A percentile compares a stretch with the other conserved stretches of the same genome.
Conservation (phyloP, 2,888 invertebrate genomes). For the Parapristionchus giblindavisi region DNA sequence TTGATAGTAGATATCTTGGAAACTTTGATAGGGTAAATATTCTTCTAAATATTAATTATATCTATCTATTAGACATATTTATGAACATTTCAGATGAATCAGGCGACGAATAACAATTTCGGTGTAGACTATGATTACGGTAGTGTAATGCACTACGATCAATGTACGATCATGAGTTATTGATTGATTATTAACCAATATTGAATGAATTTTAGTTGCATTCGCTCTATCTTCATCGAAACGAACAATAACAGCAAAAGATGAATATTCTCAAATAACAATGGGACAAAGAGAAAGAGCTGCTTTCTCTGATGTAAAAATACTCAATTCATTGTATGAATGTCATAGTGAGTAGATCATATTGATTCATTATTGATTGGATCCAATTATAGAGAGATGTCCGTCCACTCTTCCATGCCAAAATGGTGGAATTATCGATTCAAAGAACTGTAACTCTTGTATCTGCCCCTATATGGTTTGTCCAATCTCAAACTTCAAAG, state of each 20-base stretch:
- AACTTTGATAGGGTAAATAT: conserved; percentile 5
- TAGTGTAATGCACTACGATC: conserved; percentile 25
- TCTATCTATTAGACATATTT: too few relatives aligned
- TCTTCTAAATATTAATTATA: too few relatives aligned
- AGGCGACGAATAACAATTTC: conserved; percentile 6
- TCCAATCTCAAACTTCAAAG: too few relatives aligned
- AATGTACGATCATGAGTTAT: conserved; percentile 1
- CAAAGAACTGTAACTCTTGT: conserved; percentile 4
- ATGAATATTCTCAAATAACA: conserved; percentile 2
- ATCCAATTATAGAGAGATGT: conserved; percentile 1
- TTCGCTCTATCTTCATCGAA: background rate
- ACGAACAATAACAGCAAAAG: background rate
- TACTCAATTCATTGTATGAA: conserved; percentile 14
- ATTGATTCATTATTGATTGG: background rate
- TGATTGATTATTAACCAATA: background rate
- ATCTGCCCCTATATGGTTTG: conserved; percentile 18
- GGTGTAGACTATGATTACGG: conserved; percentile 12
- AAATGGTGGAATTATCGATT: conserved; percentile 26
- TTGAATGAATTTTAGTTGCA: background rate
- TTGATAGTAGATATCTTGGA: background rate
- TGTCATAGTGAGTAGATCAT: background rate
- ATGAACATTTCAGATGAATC: conserved; percentile 4
- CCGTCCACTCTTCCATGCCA: background rate
- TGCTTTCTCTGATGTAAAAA: conserved; percentile 23
- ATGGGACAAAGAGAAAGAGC: conserved; percentile 23